phyloP scores from a whole-genome alignment of 1,140 invertebrate genomes.

The Portunus trituberculatus region DNA sequence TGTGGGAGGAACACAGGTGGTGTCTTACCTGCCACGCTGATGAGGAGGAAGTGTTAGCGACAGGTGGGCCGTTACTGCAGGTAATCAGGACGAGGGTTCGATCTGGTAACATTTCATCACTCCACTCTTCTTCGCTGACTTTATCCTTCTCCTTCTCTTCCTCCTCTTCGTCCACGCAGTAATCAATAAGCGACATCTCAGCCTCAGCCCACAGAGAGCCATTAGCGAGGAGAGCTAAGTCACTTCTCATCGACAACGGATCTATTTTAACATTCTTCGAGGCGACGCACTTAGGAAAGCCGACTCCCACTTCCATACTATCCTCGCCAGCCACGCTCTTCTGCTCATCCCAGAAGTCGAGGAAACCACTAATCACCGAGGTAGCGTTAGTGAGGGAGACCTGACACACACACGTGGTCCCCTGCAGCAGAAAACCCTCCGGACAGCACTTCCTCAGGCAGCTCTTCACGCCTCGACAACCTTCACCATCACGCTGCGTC shows the following conservation, averaged over 20 bases:
- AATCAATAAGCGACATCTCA: background rate
- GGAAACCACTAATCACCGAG: background rate
- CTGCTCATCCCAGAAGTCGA: background rate
- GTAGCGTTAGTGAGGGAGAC: background rate
- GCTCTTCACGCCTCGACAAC: background rate
- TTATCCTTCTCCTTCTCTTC: background rate
- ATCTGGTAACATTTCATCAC: background rate
- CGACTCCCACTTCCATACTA: background rate
- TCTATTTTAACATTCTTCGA: conserved; percentile 15
- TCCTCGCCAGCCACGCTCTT: background rate
- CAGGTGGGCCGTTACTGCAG: background rate
- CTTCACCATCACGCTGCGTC: background rate
- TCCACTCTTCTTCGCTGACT: conserved; percentile 12
- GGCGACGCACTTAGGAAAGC: background rate
- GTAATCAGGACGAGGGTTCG: background rate
- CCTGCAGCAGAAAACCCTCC: conserved; percentile 6
- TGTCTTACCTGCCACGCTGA: background rate
- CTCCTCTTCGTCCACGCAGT: conserved; percentile 25
- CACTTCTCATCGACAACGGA: background rate
- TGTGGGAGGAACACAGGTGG: background rate
- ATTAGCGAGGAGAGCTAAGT: background rate
- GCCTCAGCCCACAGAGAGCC: background rate
- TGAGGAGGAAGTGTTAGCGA: background rate
- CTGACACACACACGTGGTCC: conserved; percentile 28
- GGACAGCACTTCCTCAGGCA: conserved; percentile 58